Evolutionary conservation across 2,113 vertebrate species (phyloP).

Genomic region (Eudyptes chrysolophus): DNA sequence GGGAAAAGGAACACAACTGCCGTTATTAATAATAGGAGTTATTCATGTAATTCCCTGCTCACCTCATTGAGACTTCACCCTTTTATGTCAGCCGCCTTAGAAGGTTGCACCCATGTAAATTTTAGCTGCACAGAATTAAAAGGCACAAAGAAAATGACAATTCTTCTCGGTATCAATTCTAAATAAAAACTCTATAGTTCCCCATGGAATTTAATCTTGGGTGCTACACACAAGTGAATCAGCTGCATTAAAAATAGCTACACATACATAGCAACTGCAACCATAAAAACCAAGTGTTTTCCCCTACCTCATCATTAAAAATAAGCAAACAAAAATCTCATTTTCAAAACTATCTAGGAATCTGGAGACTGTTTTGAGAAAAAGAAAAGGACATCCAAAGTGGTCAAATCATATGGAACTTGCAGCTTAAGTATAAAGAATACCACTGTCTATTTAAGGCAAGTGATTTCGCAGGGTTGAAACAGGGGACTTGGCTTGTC

Average conservation of each 20-base stretch:
- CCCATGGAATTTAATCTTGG: not conserved
- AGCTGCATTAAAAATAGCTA: not conserved
- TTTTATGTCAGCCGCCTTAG: not conserved
- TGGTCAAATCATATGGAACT: not conserved
- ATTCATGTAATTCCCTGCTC: not conserved
- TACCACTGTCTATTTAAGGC: not conserved
- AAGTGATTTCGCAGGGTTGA: not conserved
- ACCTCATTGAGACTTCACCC: not conserved
- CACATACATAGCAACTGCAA: not conserved
- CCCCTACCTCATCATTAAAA: not conserved
- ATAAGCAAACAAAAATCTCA: not conserved
- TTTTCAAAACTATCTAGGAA: not conserved
- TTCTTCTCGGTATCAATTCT: not conserved
- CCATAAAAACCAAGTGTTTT: not conserved
- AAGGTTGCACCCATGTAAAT: not conserved
- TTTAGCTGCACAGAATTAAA: not conserved
- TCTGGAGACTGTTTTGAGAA: not conserved
- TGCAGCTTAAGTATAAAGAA: not conserved
- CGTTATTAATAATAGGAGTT: slow-evolving; percentile 12
- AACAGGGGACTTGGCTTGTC: not conserved
- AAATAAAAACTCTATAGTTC: not conserved
- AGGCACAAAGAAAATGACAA: not conserved
- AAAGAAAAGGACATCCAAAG: not conserved
- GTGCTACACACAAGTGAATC: not conserved
- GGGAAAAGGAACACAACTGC: slow-evolving; percentile 8